Conservation (phyloP, 1,140 invertebrate genomes). For the Eciton burchellii region DNA sequence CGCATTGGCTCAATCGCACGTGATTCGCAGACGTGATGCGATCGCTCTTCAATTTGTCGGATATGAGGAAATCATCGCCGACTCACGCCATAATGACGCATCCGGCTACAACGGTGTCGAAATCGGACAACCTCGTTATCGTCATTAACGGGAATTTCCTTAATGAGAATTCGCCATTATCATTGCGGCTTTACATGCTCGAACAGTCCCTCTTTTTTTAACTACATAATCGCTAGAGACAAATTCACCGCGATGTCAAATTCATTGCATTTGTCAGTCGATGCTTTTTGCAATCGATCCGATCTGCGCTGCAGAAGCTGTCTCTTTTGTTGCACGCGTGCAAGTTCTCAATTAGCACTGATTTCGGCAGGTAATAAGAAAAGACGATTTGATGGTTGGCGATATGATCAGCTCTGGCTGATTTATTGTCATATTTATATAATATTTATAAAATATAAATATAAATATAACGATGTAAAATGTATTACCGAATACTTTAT, state of each 20-base stretch:
- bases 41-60: slow-evolving; percentile 65
- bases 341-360: not conserved
- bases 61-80: slow-evolving; percentile 61
- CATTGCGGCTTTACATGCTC: slow-evolving; percentile 39
- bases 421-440: not conserved
- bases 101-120: slow-evolving; percentile 69
- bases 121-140: slow-evolving; percentile 66
- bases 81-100: slow-evolving; percentile 57
- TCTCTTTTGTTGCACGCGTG: not conserved
- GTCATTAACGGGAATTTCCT: slow-evolving; percentile 63
- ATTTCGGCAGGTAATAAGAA: not conserved
- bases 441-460: not conserved
- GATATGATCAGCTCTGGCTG: not conserved
- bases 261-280: slow-evolving; percentile 55
- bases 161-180: slow-evolving; percentile 70
- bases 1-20: slow-evolving; percentile 17
- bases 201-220: slow-evolving; percentile 13
- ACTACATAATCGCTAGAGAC: not conserved
- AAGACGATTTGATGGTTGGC: not conserved
- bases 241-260: not conserved
- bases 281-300: slow-evolving; percentile 13
- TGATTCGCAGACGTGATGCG: slow-evolving; percentile 30
- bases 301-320: not conserved
- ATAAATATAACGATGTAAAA: no score
- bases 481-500: no score